Percentiles rank a stretch among this genome's conserved stretches.
Conservation (phyloP, 2,888 invertebrate species). For the Lasioglossum figueresi region DNA sequence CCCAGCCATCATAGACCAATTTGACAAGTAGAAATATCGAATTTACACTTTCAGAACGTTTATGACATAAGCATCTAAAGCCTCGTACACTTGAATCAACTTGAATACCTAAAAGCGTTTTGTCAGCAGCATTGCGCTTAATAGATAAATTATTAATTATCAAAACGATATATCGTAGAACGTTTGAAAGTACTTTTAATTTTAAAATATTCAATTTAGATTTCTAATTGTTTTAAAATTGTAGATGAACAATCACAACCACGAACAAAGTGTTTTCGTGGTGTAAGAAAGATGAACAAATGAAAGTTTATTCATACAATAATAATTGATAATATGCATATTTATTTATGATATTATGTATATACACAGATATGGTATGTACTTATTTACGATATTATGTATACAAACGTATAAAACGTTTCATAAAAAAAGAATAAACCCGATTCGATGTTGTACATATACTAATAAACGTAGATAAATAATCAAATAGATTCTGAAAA, state of each 20-base stretch:
- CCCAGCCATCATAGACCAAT: slow-evolving; percentile 80
- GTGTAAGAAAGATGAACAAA: background rate
- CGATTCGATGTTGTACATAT: background rate
- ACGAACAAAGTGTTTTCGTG: background rate
- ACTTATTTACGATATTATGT: background rate
- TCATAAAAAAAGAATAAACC: background rate
- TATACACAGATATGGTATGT: background rate
- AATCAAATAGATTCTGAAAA: background rate
- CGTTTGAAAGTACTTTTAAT: background rate
- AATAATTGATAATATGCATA: no score
- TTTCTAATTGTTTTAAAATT: background rate
- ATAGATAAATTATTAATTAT: background rate
- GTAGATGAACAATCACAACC: background rate
- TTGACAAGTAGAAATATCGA: slow-evolving; percentile 72
- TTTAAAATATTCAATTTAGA: slow-evolving; percentile 11
- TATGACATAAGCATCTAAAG: slow-evolving; percentile 63
- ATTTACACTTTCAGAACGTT: slow-evolving; percentile 52
- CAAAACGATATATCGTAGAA: background rate
- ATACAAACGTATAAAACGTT: background rate
- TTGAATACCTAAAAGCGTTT: background rate
- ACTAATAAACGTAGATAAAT: no score
- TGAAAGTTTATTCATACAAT: background rate
- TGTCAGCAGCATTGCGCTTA: no score
- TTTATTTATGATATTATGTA: background rate
- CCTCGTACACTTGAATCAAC: slow-evolving; percentile 28